These are phyloP conservation scores for Geotrupes spiniger DNA, from an alignment of 2,888 invertebrate genomes.

Conservation along the genomic window DNA sequence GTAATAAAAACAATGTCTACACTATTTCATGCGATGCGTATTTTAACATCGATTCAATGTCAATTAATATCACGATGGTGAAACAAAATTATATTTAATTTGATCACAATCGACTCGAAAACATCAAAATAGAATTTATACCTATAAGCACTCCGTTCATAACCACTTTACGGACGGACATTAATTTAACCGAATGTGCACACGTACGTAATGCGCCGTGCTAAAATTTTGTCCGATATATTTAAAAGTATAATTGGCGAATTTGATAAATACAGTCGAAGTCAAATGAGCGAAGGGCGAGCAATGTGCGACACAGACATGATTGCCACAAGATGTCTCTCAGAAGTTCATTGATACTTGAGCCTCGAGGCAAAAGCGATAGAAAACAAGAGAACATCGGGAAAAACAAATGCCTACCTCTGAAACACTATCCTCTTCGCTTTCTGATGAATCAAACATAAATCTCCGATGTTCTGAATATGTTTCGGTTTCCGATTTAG, in stretches of 20 bases:
- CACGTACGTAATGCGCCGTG: background rate
- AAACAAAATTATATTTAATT: too few species aligned
- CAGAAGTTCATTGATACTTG: conserved; percentile 58
- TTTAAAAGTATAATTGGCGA: conserved; percentile 1
- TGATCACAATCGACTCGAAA: background rate
- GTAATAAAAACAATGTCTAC: too few species aligned
- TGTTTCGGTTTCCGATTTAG: conserved; percentile 84
- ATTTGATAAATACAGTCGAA: background rate
- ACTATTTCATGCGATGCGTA: too few species aligned
- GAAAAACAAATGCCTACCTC: conserved; percentile 67
- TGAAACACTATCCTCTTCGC: conserved; percentile 94
- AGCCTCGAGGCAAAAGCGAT: conserved; percentile 44
- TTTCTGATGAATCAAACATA: conserved; percentile 92
- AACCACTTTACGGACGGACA: conserved; percentile 1
- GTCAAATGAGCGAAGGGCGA: conserved; percentile 24
- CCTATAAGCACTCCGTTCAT: too few species aligned
- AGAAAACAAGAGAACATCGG: conserved; percentile 37
- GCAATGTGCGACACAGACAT: conserved; percentile 18
- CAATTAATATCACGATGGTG: too few species aligned
- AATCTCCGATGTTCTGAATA: conserved; percentile 83
- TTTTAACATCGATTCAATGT: too few species aligned
- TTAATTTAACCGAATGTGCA: background rate
- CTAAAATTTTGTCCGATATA: background rate
- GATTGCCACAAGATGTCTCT: conserved; percentile 64
- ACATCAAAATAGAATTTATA: too few species aligned